Base-by-base conservation (phyloP, 1,140 invertebrate species). In the Helicorthomorpha holstii region DNA sequence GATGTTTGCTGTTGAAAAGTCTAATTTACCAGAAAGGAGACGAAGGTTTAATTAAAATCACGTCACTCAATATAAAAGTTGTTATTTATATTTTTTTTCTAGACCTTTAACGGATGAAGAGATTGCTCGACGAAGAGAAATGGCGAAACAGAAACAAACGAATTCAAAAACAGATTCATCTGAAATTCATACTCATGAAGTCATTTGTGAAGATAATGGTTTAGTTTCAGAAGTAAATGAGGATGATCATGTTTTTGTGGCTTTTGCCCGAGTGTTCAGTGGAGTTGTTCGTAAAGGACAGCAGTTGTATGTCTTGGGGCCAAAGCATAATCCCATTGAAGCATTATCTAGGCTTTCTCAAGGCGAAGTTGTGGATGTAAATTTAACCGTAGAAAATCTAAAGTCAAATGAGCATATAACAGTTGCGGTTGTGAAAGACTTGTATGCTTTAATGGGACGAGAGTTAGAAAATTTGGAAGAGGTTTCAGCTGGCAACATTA, bases 371-470 rank as follows among this genome's bases (percentile, higher is more conserved):
- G 64, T 79, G 55, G 71, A 80, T 62, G 51, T 66, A 19, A 65
- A 63, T 42, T 65, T 72, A 44, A 78, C 76, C 44, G 62, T 85
- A 21, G 80, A 78, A 61, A 78, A 85, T 64, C 70, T 85, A 26
- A 72, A 72, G 54, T 64, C 72, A 51, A 75, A 81, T 58, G 74
- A 80, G 58, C 71, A 83, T 52, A 61, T 71, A 10, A 66, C 65
- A 56, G 66, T 78, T 42, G 78, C 75, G 4, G 74, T 66, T 57
- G 75, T 93, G 4, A 69, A 75, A 14, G 76, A 81, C 60, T 65
- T 98, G 0, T 98, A 91, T 63, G 68, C 95, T 56, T 72, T 98
- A 24, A 92, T 98, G 85, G 95, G 95, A 2, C 73, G 87, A 60
- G 93, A 98, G 60, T 66, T 98, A 27, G 81, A 92, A 66, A 59